Evolutionary conservation across 2,113 vertebrate genomes (phyloP).

Genomic region (Grammomys dolichurus): DNA sequence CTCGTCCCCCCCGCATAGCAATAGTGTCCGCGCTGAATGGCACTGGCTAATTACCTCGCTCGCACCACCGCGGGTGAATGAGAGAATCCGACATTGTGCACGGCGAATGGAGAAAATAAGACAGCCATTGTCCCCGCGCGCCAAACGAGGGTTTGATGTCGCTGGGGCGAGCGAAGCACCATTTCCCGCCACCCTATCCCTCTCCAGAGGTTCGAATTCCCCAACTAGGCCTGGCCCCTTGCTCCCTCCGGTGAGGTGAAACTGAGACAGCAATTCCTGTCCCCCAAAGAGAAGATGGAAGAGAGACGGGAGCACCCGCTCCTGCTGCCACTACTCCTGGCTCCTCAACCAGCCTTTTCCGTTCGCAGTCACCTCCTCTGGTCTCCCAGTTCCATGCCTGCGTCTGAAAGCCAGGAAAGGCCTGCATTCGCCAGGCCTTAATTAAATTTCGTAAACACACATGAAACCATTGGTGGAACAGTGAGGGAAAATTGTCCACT

Average conservation of each 20-base stretch:
- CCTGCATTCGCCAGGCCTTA: conserved; percentile 9
- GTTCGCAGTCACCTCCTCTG: not conserved
- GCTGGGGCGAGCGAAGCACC: conserved; percentile 79
- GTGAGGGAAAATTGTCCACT: not conserved
- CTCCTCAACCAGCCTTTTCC: not conserved
- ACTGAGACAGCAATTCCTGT: conserved; percentile 50
- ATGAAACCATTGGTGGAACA: not conserved
- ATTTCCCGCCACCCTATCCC: conserved; percentile 79
- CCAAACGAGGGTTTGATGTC: conserved; percentile 85
- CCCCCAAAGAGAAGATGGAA: not conserved
- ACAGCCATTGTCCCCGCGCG: conserved; percentile 84
- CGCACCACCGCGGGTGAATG: conserved; percentile 83
- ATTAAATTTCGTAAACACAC: conserved; percentile 3
- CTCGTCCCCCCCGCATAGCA: conserved; percentile 71
- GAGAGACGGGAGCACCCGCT: not conserved
- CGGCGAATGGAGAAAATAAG: conserved; percentile 87
- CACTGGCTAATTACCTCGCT: conserved; percentile 86
- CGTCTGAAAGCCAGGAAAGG: not conserved
- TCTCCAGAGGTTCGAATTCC: conserved; percentile 34
- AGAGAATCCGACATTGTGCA: conserved; percentile 81
- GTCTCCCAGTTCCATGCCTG: not conserved
- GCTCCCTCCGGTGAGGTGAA: conserved; percentile 28
- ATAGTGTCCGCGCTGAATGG: conserved; percentile 84
- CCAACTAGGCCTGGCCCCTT: conserved; percentile 22
- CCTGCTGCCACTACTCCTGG: not conserved